phyloP scores from a whole-genome alignment of 2,113 vertebrate genomes.

The Corythornis cristatus region DNA sequence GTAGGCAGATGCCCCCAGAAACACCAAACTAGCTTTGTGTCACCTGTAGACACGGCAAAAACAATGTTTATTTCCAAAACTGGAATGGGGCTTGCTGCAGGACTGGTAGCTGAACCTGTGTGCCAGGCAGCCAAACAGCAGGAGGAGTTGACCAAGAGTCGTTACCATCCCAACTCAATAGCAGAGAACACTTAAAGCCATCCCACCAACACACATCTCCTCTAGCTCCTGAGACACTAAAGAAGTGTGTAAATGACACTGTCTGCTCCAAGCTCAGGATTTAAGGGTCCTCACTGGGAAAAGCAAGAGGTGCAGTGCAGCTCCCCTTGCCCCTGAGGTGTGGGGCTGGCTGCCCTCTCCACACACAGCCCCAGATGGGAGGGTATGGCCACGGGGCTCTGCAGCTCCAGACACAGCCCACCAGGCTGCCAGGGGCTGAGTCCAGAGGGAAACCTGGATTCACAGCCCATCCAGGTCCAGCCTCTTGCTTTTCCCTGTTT shows the following conservation, averaged over 20 bases:
- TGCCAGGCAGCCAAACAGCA: not conserved
- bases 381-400: fast-evolving
- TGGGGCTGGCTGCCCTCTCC: not conserved
- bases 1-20: not conserved
- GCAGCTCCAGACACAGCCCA: not conserved
- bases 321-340: not conserved
- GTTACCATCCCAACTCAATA: too few relatives aligned
- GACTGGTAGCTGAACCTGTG: not conserved
- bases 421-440: not conserved
- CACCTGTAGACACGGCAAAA: too few relatives aligned
- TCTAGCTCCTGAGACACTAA: not conserved
- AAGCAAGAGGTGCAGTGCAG: not conserved
- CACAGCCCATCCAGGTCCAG: not conserved
- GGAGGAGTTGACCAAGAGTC: not conserved
- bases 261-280: not conserved
- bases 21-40: not conserved
- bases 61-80: too few relatives aligned
- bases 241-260: not conserved
- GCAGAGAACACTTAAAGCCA: not conserved
- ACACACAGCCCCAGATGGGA: fast-evolving
- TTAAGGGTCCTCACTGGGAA: not conserved
- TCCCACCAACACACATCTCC: not conserved
- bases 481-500: not conserved
- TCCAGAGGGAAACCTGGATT: not conserved
- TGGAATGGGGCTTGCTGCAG: not conserved